These are phyloP conservation scores for Drosophila kepulauana DNA, from an alignment of 1,140 invertebrate genomes.

Conservation along the genomic window DNA sequence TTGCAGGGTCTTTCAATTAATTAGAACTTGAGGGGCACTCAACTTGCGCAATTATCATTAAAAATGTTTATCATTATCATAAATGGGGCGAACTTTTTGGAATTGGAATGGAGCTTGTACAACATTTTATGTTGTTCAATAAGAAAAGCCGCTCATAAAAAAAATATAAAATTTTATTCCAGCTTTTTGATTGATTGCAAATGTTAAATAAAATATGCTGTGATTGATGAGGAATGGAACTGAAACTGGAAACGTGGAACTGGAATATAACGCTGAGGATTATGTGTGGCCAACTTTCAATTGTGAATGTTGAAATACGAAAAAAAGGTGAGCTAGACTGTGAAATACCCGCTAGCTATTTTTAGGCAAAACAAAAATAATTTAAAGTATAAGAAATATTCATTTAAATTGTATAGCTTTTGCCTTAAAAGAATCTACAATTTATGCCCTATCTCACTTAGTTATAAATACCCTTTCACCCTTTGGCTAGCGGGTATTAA, in stretches of 20 bases:
- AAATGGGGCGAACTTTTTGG: background rate
- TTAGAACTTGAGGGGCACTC: constrained; percentile 14
- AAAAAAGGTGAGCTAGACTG: constrained; percentile 2
- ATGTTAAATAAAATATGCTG: constrained; percentile 14
- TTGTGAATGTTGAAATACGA: constrained; percentile 30
- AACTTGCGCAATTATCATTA: constrained; percentile 32
- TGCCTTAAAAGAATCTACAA: too few species aligned
- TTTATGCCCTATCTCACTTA: too few species aligned
- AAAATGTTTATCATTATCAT: constrained; percentile 44
- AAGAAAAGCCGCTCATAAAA: constrained; percentile 14
- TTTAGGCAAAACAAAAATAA: too few species aligned
- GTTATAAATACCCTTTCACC: too few species aligned
- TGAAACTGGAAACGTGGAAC: constrained; percentile 16
- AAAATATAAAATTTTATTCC: constrained; percentile 20
- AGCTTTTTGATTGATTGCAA: constrained; percentile 53
- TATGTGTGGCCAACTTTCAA: constrained; percentile 49
- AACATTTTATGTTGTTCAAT: constrained; percentile 20
- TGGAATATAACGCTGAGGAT: constrained; percentile 29
- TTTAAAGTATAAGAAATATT: too few species aligned
- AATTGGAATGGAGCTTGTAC: background rate
- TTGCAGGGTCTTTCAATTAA: constrained; percentile 41
- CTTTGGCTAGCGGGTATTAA: too few species aligned
- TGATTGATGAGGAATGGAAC: constrained; percentile 50
- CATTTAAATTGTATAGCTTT: too few species aligned
- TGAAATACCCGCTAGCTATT: too few species aligned